Base-by-base conservation (phyloP, 1,140 invertebrate genomes). In the Nasonia vitripennis region DNA sequence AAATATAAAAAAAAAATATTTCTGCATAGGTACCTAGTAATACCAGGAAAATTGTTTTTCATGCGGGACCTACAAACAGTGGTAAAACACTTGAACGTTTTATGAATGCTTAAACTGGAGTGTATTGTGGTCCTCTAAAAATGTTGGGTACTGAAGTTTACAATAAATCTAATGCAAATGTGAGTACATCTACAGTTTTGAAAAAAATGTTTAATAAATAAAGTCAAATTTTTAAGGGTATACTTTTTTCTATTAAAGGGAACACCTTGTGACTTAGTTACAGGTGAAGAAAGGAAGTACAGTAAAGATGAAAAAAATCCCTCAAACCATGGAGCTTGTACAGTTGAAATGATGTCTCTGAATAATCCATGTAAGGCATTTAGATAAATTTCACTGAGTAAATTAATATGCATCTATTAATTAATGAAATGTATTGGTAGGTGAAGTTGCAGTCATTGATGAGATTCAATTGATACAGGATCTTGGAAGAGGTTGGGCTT, bases 41-140 rank as follows among this genome's bases (percentile, higher is more conserved):
- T 98, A 71, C 96, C 81, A 95, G 99, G 87, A 99, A 99, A 94
- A 97, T 99, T 68, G 95, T 99, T 78, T 99, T 99, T 92, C 99
- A 99, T 94, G 97, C 98, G 51, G 99, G 99, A 12, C 99, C 99
- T 14, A 99, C 99, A n/a, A 99, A 99, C 92, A 99, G 98, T 90
- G 99, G 99, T 0, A 99, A 99, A 94, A 99, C 99, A 2, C 94
- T 99, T 89, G 95, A 99, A 92, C 94, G 96, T 84, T 99, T 98
- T 91, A 94, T 99, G 23, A 94, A 91, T 67, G 96, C 99, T 2
- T 97, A 98, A 91, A 97, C 97, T 86, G 99, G 98, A 27, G 96
- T 99, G n/a, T 99, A 99, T 93, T 99, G 99, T 95, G 99, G 99
- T 3, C 99, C 99, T 1, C 93, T 99, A 10, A 99, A 99, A 92